Conservation (phyloP, 2,888 invertebrate genomes). For the Rhopalosiphum nymphaeae region DNA sequence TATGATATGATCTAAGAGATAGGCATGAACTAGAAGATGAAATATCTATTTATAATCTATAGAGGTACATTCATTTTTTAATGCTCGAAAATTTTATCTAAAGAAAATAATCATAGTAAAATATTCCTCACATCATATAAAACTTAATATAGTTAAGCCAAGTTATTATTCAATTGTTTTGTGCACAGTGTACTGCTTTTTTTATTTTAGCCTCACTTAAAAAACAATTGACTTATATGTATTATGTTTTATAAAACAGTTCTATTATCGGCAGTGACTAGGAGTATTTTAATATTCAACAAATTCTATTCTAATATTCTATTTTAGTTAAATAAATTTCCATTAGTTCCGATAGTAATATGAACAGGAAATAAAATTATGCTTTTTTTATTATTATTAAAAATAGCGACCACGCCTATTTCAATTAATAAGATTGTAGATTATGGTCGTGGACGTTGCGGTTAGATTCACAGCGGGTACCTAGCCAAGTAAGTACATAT, state of each 20-base stretch:
- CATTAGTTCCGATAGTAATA: neutral
- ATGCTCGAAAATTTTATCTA: neutral
- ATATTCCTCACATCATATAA: neutral
- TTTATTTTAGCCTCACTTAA: neutral
- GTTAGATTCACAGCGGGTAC: conserved; percentile 39
- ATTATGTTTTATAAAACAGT: neutral
- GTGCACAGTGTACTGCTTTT: neutral
- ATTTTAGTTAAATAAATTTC: neutral
- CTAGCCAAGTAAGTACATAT: neutral
- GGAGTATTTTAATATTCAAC: neutral
- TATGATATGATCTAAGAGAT: neutral
- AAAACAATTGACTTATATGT: neutral
- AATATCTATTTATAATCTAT: neutral
- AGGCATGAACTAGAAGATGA: neutral
- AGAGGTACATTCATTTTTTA: neutral
- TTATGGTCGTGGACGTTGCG: neutral
- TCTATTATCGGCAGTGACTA: neutral
- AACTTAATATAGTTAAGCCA: neutral
- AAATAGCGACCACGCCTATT: neutral
- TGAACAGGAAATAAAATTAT: conserved; percentile 19
- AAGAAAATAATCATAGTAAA: neutral
- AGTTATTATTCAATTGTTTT: too few species aligned
- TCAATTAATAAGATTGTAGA: neutral
- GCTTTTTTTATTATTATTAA: neutral
- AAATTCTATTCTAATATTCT: neutral